phyloP scores from a whole-genome alignment of 2,888 invertebrate species.

The Pristionchus mayeri region DNA sequence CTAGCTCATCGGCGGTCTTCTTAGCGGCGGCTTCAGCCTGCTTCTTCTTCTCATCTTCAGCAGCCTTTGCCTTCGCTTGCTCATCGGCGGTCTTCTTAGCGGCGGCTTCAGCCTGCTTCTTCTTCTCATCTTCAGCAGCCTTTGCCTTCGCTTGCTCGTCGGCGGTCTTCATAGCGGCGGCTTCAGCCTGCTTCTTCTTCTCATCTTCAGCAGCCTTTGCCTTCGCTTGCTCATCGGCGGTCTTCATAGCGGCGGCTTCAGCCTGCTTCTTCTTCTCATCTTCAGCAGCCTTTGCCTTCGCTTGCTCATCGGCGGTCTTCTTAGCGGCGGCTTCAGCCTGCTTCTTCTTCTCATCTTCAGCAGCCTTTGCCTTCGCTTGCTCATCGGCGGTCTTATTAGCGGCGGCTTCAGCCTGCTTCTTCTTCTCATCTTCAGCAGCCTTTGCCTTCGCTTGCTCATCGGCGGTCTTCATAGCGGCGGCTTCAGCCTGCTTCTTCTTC shows the following conservation, averaged over 20 bases:
- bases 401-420: background rate
- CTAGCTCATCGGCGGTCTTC: background rate
- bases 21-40: slow-evolving; percentile 16
- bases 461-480: slow-evolving; percentile 13
- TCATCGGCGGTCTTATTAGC: background rate
- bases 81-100: background rate
- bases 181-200: too few species aligned
- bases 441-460: slow-evolving; percentile 40
- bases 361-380: too few species aligned
- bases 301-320: background rate
- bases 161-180: too few species aligned
- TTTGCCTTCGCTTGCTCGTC: too few species aligned
- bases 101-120: background rate
- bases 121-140: too few species aligned
- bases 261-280: background rate
- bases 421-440: slow-evolving; percentile 47
- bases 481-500: background rate
- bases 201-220: too few species aligned
- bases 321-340: slow-evolving; percentile 46
- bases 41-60: slow-evolving; percentile 47
- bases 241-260: background rate
- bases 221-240: background rate
- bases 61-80: slow-evolving; percentile 36
- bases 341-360: background rate
- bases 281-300: background rate